Evolutionary conservation across 2,113 vertebrate genomes (phyloP).

Genomic region (Pyrgilauda ruficollis): DNA sequence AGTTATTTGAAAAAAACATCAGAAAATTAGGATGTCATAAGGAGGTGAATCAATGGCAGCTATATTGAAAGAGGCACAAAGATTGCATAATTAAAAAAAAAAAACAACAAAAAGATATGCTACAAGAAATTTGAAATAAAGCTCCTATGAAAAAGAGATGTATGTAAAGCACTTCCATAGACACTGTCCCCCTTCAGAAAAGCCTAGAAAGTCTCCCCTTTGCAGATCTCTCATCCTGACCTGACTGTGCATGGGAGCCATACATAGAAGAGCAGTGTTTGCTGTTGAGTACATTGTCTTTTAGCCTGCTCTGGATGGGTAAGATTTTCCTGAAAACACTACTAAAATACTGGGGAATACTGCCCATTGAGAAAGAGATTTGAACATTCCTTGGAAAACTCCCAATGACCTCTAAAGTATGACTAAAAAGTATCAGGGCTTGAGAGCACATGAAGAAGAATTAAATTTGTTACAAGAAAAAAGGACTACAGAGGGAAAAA

Average conservation of each 20-base stretch:
- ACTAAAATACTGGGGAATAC: neutral
- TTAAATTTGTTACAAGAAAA: neutral
- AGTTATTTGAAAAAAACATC: neutral
- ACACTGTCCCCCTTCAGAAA: neutral
- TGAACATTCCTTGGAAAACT: neutral
- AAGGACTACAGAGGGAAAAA: neutral
- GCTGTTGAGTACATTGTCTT: neutral
- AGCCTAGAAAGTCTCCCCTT: neutral
- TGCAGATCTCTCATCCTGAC: neutral
- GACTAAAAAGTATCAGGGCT: neutral
- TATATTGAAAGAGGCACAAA: neutral
- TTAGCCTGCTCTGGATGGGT: neutral
- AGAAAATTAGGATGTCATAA: neutral
- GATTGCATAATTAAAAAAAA: neutral
- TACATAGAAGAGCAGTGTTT: accelerated
- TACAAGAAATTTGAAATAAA: neutral
- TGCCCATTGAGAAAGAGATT: neutral
- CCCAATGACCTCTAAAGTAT: neutral
- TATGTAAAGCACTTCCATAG: neutral
- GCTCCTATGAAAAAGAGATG: accelerated
- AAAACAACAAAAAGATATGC: neutral
- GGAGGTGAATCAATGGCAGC: neutral
- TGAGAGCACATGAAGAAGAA: neutral
- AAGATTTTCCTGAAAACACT: neutral
- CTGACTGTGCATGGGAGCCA: no score